Evolutionary conservation across 2,113 vertebrate genomes (phyloP).

Genomic region (Gobiocypris rarus): DNA sequence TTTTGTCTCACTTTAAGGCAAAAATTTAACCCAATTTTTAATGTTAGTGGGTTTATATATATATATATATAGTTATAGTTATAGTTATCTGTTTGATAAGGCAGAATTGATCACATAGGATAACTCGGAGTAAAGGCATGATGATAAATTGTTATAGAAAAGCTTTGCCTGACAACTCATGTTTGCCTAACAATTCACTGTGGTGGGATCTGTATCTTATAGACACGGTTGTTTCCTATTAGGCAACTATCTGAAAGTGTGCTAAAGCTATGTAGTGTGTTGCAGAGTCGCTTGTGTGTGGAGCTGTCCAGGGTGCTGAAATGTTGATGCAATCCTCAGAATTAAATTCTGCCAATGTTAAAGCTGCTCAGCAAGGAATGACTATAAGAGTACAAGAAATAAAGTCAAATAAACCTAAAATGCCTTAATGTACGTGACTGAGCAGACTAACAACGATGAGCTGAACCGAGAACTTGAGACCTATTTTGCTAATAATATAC

Average conservation of each 20-base stretch:
- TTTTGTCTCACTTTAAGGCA: no score
- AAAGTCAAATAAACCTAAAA: not conserved
- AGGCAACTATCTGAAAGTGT: not conserved
- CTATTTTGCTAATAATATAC: not conserved
- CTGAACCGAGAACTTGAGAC: not conserved
- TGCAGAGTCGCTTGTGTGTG: not conserved
- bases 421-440: not conserved
- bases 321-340: constrained; percentile 8
- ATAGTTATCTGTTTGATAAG: not conserved
- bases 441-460: not conserved
- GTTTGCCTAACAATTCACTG: not conserved
- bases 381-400: not conserved
- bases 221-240: not conserved
- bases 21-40: no score
- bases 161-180: not conserved
- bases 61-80: no score
- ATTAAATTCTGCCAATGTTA: not conserved
- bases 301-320: constrained; percentile 59
- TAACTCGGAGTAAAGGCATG: not conserved
- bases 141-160: not conserved
- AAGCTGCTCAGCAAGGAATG: not conserved
- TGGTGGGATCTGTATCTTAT: not conserved
- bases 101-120: not conserved
- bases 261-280: not conserved
- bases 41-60: no score